Evolutionary conservation across 2,797 vertebrate genomes (phyloP), one percentile per base, ranked within the genome.

Genomic region (Acomys russatus): DNA sequence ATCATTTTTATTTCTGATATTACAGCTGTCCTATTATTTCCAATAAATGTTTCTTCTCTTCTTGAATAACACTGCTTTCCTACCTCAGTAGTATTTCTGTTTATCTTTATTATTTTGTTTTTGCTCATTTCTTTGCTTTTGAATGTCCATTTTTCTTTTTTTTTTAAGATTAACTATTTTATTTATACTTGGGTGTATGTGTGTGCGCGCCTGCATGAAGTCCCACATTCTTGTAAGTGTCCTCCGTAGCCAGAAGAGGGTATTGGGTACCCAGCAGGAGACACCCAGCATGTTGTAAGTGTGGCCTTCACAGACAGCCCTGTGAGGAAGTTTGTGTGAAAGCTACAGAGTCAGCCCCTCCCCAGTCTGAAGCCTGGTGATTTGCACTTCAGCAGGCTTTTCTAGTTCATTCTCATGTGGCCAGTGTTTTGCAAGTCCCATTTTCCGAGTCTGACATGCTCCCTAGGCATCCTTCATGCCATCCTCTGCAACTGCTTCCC

Each of bases 311-410:
- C 28, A 80, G 33, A 71, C 25, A 30, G 1, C 1, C 18, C 30
- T 25, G 4, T 6, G 17, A 15, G 9, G 49, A 3, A 38, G 20
- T 49, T 88, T 90, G 80, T 35, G 49, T 28, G 44, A 23, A 49
- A 79, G 49, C 70, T 20, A 79, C 44, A 49, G 86, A 92, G n/a
- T 56, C 66, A 77, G 44, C 33, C 33, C 49, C 71, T 76, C 23
- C 92, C 3, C 25, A 15, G 15, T 30, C 1, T 56, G 10, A 14
- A 10, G 33, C n/a, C 49, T 49, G 56, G 38, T 7, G 54, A 22
- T 78, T 63, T 94, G 23, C 4, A 25, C 64, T 91, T 92, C 51
- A 89, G 28, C 70, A 88, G 23, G 51, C 22, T 79, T 93, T 44
- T 82, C 51, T 74, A 6, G 3, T 9, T 79, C 38, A 66, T n/a